A percentile compares a stretch with the other conserved stretches of the same genome.
Conservation (phyloP, 2,888 invertebrate genomes). For the Cloeon dipterum region DNA sequence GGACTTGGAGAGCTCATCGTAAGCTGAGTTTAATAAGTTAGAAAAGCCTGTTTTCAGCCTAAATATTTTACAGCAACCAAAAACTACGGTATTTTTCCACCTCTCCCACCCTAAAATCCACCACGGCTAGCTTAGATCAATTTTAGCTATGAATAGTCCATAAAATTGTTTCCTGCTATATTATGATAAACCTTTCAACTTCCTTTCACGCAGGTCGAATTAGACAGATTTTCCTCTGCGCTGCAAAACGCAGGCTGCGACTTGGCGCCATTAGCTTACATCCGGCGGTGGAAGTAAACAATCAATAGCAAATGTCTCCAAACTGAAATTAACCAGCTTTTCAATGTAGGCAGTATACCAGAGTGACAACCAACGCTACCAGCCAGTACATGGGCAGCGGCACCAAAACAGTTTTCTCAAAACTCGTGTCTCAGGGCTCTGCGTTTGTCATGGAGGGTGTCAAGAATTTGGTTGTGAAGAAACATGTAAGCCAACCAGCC, state of each 20-base stretch:
- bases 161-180: too few species aligned
- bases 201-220: conserved; percentile 30
- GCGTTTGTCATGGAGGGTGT: conserved; percentile 99
- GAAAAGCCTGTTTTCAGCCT: too few species aligned
- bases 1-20: too few species aligned
- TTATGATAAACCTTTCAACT: too few species aligned
- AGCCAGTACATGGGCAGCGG: conserved; percentile 73
- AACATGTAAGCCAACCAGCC: conserved; percentile 49
- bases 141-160: too few species aligned
- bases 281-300: conserved; percentile 75
- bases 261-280: conserved; percentile 61
- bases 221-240: conserved; percentile 60
- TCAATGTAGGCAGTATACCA: conserved; percentile 42
- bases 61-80: too few species aligned
- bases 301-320: too few species aligned
- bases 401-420: conserved; percentile 91
- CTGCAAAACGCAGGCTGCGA: conserved; percentile 65
- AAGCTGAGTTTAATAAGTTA: too few species aligned
- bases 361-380: conserved; percentile 38
- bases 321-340: neutral
- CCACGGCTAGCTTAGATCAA: too few species aligned
- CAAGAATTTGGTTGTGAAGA: conserved; percentile 93
- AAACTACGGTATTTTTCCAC: too few species aligned
- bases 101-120: too few species aligned
- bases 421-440: conserved; percentile 88